Evolutionary conservation across 2,888 invertebrate genomes (phyloP).

Genomic region (Endotricha flammealis): DNA sequence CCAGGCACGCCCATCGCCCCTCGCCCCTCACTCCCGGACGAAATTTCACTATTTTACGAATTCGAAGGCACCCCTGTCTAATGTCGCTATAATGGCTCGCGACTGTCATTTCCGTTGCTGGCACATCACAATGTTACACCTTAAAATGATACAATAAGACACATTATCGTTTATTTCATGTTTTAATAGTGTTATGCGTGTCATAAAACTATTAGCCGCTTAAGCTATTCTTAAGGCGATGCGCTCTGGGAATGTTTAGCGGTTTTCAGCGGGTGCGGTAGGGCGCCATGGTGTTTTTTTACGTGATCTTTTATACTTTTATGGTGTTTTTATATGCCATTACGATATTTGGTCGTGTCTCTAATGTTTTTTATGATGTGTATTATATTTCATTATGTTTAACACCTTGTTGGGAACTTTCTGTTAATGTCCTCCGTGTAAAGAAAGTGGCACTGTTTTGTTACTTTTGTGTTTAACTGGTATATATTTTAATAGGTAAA

Average conservation of each 20-base stretch:
- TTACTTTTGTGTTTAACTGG: too few relatives aligned
- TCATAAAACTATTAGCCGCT: conserved; percentile 77
- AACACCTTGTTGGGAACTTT: conserved; percentile 55
- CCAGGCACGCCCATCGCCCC: conserved; percentile 50
- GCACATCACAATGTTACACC: conserved; percentile 29
- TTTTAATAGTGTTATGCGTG: conserved; percentile 67
- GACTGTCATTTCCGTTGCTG: conserved; percentile 59
- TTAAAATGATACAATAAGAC: conserved; percentile 37
- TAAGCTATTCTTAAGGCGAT: conserved; percentile 71
- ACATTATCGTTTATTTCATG: conserved; percentile 26
- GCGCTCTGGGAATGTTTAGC: conserved; percentile 54
- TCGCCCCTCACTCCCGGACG: conserved; percentile 37
- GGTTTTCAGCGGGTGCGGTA: conserved; percentile 51
- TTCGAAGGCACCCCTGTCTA: conserved; percentile 62
- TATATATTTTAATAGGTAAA: too few relatives aligned
- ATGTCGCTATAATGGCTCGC: conserved; percentile 62
- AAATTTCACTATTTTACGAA: conserved; percentile 60
- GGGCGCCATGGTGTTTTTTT: conserved; percentile 57
- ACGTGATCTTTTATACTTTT: conserved; percentile 47
- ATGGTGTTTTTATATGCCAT: conserved; percentile 59
- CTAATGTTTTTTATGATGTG: conserved; percentile 48
- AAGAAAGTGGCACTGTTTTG: too few relatives aligned
- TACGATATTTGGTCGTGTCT: conserved; percentile 62
- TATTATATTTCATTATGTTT: conserved; percentile 68
- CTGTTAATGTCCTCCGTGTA: conserved; percentile 8